A percentile compares a stretch with the other conserved stretches of the same genome.
phyloP scores from a whole-genome alignment of 2,888 invertebrate genomes.

The Tortrix viridana region DNA sequence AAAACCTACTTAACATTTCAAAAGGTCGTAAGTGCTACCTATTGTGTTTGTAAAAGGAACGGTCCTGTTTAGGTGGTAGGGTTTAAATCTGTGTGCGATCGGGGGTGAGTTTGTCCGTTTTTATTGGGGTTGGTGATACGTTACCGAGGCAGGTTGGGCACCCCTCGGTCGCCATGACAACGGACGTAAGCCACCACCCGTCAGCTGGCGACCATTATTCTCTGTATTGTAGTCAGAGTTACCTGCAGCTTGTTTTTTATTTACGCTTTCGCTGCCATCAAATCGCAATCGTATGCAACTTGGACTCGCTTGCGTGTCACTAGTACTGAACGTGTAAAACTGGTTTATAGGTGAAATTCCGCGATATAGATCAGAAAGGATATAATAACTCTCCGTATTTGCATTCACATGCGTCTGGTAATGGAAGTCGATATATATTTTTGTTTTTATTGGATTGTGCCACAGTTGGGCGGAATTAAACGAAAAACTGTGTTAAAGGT shows the following conservation, averaged over 20 bases:
- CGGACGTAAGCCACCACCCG: slow-evolving; percentile 80
- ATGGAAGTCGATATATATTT: slow-evolving; percentile 12
- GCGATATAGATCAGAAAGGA: slow-evolving; percentile 62
- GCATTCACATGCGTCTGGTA: slow-evolving; percentile 45
- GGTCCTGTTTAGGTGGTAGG: slow-evolving; percentile 65
- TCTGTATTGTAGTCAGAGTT: slow-evolving; percentile 71
- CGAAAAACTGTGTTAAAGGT: slow-evolving; percentile 54
- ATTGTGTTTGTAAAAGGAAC: slow-evolving; percentile 63
- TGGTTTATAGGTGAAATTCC: slow-evolving; percentile 63
- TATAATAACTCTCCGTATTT: slow-evolving; percentile 57
- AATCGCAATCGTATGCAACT: no score
- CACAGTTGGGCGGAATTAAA: slow-evolving; percentile 37
- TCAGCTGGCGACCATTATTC: slow-evolving; percentile 83
- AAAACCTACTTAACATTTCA: slow-evolving; percentile 58
- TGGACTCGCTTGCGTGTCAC: no score
- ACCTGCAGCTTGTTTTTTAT: slow-evolving; percentile 56
- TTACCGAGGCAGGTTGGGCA: slow-evolving; percentile 79
- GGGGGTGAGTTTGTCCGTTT: slow-evolving; percentile 61
- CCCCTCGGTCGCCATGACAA: slow-evolving; percentile 81
- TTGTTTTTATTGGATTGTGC: slow-evolving; percentile 44
- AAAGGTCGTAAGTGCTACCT: slow-evolving; percentile 64
- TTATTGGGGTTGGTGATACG: slow-evolving; percentile 66
- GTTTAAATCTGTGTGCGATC: slow-evolving; percentile 64
- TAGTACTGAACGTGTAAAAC: slow-evolving; percentile 39
- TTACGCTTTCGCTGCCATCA: no score